Evolutionary conservation across 23 tunicate species (phyloP).

Genomic region (Corella eumyota): DNA sequence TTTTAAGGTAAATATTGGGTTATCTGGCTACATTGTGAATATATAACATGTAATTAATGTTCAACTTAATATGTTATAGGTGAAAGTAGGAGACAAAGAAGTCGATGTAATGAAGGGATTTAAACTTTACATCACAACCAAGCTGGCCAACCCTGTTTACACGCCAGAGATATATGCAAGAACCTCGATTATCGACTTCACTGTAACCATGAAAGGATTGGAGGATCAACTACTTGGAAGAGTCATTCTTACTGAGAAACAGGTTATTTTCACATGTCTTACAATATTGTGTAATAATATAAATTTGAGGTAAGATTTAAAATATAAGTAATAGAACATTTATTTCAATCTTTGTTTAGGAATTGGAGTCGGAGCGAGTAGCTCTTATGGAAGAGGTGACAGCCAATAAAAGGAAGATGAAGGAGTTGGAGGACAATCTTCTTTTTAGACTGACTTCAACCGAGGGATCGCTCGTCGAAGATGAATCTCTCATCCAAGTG

Average conservation of each 20-base stretch:
- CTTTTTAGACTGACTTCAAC: constrained; percentile 92
- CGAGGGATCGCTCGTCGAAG: constrained; percentile 96
- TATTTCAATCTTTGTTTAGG: too few relatives aligned
- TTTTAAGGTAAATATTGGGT: constrained; percentile 57
- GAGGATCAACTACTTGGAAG: constrained; percentile 98
- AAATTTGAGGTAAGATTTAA: too few relatives aligned
- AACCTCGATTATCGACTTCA: constrained; percentile 98
- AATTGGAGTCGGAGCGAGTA: constrained; percentile 93
- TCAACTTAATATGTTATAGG: constrained; percentile 23
- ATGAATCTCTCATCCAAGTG: constrained; percentile 97
- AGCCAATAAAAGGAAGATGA: constrained; percentile 97
- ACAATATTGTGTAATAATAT: not conserved
- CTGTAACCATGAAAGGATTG: constrained; percentile 99
- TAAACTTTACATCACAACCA: constrained; percentile 94
- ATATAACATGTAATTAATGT: not conserved
- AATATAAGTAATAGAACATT: too few relatives aligned
- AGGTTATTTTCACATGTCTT: constrained; percentile 31
- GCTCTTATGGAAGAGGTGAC: constrained; percentile 98
- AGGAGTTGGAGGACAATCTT: constrained; percentile 95
- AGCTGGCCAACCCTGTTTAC: constrained; percentile 99
- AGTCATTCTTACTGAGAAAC: constrained; percentile 94
- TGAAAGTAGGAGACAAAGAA: constrained; percentile 99
- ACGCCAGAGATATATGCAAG: constrained; percentile 99
- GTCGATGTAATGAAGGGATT: constrained; percentile 97
- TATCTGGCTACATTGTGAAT: not conserved